Evolutionary conservation across 2,888 invertebrate genomes (phyloP).

Genomic region (Tipula unca): DNA sequence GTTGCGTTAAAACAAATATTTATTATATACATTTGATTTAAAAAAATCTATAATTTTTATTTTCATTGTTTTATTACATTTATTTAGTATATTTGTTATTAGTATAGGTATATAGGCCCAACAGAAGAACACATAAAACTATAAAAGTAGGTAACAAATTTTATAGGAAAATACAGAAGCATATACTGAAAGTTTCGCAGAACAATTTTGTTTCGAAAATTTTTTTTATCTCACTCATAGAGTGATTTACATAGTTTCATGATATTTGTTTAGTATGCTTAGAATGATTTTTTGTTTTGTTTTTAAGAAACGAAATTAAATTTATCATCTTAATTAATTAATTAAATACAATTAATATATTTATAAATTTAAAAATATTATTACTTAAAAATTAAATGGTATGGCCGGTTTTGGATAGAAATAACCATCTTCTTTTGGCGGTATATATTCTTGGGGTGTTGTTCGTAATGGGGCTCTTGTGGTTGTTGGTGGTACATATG

Average conservation of each 20-base stretch:
- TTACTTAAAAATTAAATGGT: constrained; percentile 18
- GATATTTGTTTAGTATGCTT: neutral
- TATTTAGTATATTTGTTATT: neutral
- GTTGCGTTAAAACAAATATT: neutral
- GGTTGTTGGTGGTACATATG: constrained; percentile 16
- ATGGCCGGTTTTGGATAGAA: constrained; percentile 19
- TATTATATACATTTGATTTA: neutral
- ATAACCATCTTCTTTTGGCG: constrained; percentile 28
- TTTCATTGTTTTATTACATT: neutral
- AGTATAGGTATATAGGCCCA: neutral
- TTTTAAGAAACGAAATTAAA: neutral
- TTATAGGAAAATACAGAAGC: neutral
- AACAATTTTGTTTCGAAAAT: neutral
- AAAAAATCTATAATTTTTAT: neutral
- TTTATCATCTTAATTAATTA: neutral
- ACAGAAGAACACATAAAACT: neutral
- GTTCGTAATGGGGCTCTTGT: neutral
- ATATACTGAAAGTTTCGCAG: neutral
- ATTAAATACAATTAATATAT: constrained; percentile 1
- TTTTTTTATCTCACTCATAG: neutral
- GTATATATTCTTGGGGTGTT: constrained; percentile 38
- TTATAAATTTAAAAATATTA: neutral
- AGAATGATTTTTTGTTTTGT: neutral
- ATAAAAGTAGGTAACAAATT: neutral
- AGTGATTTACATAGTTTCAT: neutral